Conservation (phyloP, 1,140 invertebrate genomes). For the Lanistes nyassanus region DNA sequence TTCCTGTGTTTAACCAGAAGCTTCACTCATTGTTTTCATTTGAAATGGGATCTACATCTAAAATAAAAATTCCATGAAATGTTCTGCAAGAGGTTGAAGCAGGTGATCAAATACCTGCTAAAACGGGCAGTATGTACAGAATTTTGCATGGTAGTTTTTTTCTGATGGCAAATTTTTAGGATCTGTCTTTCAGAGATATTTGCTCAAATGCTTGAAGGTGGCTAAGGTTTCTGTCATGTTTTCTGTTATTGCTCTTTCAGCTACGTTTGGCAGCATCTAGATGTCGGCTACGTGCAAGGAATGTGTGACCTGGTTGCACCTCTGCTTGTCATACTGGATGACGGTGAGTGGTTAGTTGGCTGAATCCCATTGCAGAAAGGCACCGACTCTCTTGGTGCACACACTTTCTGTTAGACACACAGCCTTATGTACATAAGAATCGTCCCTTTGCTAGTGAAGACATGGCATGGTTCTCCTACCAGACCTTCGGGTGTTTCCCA, state of each 20-base stretch:
- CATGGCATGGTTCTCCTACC: background rate
- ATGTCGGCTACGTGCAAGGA: constrained; percentile 81
- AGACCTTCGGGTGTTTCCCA: background rate
- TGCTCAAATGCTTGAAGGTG: no score
- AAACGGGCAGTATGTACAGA: background rate
- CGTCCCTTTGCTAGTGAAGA: background rate
- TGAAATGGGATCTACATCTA: background rate
- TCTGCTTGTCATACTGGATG: constrained; percentile 89
- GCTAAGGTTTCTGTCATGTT: no score
- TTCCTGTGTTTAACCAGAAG: background rate
- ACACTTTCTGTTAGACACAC: background rate
- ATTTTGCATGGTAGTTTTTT: no score
- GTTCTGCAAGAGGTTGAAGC: background rate
- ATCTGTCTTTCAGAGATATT: no score
- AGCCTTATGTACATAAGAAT: no score
- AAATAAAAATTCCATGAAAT: background rate
- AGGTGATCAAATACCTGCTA: background rate
- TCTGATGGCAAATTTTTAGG: background rate
- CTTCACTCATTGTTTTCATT: background rate
- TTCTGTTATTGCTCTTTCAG: constrained; percentile 66
- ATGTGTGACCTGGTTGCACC: constrained; percentile 97
- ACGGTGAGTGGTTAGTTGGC: constrained; percentile 69
- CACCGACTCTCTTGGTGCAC: background rate
- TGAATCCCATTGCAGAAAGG: no score
- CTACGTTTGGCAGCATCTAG: constrained; percentile 93